Percentiles rank a stretch among this genome's conserved stretches.
These are phyloP conservation scores for Hypomesus transpacificus DNA, from an alignment of 2,113 vertebrate genomes.

Conservation along the genomic window DNA sequence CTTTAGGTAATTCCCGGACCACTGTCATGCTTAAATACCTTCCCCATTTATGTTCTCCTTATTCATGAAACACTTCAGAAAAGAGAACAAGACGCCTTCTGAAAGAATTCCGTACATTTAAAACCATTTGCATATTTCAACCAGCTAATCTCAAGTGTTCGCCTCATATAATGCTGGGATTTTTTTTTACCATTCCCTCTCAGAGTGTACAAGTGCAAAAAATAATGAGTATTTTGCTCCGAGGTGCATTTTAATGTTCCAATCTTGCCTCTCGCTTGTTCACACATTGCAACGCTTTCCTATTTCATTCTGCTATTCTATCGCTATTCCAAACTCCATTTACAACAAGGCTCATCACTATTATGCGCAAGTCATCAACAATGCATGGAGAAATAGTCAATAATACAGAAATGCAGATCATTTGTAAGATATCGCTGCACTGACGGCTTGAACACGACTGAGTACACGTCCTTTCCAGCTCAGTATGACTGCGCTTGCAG, in stretches of 20 bases:
- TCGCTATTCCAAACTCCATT: constrained; percentile 9
- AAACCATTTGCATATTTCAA: constrained; percentile 32
- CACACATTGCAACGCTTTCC: background rate
- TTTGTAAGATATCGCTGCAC: background rate
- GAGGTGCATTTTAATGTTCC: constrained; percentile 51
- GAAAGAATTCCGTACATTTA: constrained; percentile 44
- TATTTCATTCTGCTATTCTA: constrained; percentile 18
- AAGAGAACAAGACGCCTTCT: constrained; percentile 35
- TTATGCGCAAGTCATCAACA: constrained; percentile 25
- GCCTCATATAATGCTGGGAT: constrained; percentile 31
- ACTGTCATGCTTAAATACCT: constrained; percentile 64
- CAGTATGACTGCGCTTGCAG: background rate
- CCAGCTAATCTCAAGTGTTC: constrained; percentile 47
- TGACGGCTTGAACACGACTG: background rate
- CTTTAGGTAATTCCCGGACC: constrained; percentile 57
- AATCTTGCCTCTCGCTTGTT: constrained; percentile 17
- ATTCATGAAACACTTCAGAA: constrained; percentile 54
- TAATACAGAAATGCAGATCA: background rate
- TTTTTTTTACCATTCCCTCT: constrained; percentile 32
- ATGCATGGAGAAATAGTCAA: background rate
- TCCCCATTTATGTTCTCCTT: constrained; percentile 49
- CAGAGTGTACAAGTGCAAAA: constrained; percentile 49
- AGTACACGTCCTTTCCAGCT: too few species aligned
- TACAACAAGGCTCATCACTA: background rate
- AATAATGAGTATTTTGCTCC: constrained; percentile 47